Evolutionary conservation across 2,888 invertebrate species (phyloP), one percentile per base, ranked within the genome.

Genomic region (Ferdinandea cuprea): DNA sequence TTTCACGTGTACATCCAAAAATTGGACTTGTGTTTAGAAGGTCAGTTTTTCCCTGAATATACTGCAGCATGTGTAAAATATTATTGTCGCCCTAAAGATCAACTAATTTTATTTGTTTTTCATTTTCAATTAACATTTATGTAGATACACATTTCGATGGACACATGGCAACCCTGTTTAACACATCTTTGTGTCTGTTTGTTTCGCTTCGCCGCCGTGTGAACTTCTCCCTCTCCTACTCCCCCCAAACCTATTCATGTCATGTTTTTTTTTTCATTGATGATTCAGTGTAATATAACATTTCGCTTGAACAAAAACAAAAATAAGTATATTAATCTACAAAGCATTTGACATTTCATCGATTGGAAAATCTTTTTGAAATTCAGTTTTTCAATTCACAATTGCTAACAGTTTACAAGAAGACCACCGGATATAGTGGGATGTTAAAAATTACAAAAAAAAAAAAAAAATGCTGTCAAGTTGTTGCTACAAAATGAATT

Each of bases 171-270:
- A 71, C 58, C 40, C 69, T 71, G 11, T 37, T 30, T 9, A 7
- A 11, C 1, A 19, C 19, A 25, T 48, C 30, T 44, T 19, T 54
- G 8, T 28, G 25, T n/a, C 28, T 59, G 28, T 59, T 50, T 40
- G 40, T 59, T 71, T 71, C 58, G 69, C 69, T 59, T 71, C 69
- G 59, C 48, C 59, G 69, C 48, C 59, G 48, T 69, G 19, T 52
- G 71, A 50, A 19, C 30, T 40, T 21, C 37, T 35, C 13, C 7
- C 21, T 30, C 40, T 37, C 15, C 15, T 32, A 21, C 71, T 21
- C 50, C 40, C 50, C 50, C n/a, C 50, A 28, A 21, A 42, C 15
- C 32, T 32, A 21, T 35, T 52, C 35, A 54, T 50, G 13, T 19
- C n/a, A n/a, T n/a, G 28, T 25, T 42, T 17, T 17, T 7, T 21